These are phyloP conservation scores for Cenopis cana DNA, from an alignment of 2,888 invertebrate genomes.

Conservation along the genomic window DNA sequence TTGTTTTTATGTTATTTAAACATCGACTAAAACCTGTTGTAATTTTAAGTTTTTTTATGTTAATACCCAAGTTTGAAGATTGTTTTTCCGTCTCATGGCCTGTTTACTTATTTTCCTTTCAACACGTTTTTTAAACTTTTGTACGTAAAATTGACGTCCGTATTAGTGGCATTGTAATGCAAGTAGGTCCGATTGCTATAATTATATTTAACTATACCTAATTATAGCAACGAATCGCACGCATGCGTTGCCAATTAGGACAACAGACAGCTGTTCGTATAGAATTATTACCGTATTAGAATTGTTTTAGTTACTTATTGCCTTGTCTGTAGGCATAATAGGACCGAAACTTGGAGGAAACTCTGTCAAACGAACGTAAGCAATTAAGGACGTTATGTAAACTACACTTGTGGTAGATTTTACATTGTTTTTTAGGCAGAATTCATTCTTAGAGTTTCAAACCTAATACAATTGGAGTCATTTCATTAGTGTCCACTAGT, in stretches of 20 bases:
- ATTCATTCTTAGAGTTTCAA: too few relatives aligned
- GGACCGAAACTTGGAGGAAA: too few relatives aligned
- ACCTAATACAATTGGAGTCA: too few relatives aligned
- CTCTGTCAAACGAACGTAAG: too few relatives aligned
- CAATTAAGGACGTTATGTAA: too few relatives aligned
- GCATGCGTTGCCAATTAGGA: constrained; percentile 44
- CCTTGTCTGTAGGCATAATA: background rate
- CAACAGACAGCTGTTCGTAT: constrained; percentile 39
- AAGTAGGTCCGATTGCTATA: constrained; percentile 39
- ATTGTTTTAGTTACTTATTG: constrained; percentile 29
- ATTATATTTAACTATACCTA: constrained; percentile 44
- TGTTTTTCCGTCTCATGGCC: background rate
- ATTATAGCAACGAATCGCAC: constrained; percentile 38
- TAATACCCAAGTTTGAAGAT: background rate
- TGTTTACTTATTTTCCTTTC: constrained; percentile 7
- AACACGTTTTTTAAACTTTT: background rate
- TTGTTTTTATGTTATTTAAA: constrained; percentile 1
- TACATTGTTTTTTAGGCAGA: too few relatives aligned
- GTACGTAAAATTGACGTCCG: background rate
- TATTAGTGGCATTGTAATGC: constrained; percentile 37
- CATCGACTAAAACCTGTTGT: background rate
- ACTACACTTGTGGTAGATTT: too few relatives aligned
- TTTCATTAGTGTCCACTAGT: too few relatives aligned
- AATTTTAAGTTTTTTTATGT: background rate
- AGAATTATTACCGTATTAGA: constrained; percentile 44